These are phyloP conservation scores for Hirundo rustica DNA, from an alignment of 2,797 vertebrate genomes.

Conservation along the genomic window DNA sequence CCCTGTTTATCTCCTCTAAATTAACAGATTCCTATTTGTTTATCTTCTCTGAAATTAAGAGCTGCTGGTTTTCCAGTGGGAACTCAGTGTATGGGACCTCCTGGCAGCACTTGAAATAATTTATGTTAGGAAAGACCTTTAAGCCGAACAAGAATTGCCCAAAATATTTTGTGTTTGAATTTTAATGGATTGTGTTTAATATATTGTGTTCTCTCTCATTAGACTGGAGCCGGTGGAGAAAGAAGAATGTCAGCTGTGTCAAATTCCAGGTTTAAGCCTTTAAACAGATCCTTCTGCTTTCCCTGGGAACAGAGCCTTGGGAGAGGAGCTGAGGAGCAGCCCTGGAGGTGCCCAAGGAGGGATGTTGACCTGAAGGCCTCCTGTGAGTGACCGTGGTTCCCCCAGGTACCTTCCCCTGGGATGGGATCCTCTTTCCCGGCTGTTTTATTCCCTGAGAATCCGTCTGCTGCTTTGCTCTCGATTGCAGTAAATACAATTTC, in stretches of 20 bases:
- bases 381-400: rapidly evolving
- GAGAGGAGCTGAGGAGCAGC: not conserved
- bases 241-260: rapidly evolving
- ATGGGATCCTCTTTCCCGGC: not conserved
- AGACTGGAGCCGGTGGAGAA: not conserved
- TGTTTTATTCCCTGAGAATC: not conserved
- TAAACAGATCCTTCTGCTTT: rapidly evolving
- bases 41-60: not conserved
- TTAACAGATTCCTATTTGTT: not conserved
- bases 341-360: rapidly evolving
- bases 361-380: rapidly evolving
- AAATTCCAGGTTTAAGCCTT: not conserved
- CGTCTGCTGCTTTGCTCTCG: not conserved
- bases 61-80: not conserved
- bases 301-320: not conserved
- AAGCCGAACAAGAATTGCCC: not conserved
- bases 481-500: not conserved
- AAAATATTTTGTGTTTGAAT: not conserved
- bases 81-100: not conserved
- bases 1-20: not conserved
- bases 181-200: not conserved
- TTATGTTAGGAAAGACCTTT: not conserved
- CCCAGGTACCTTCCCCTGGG: too few relatives aligned
- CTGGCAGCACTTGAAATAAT: not conserved
- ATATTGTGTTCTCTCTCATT: not conserved